Conservation (phyloP, 2,888 invertebrate genomes). For the Rotaria macrura region DNA sequence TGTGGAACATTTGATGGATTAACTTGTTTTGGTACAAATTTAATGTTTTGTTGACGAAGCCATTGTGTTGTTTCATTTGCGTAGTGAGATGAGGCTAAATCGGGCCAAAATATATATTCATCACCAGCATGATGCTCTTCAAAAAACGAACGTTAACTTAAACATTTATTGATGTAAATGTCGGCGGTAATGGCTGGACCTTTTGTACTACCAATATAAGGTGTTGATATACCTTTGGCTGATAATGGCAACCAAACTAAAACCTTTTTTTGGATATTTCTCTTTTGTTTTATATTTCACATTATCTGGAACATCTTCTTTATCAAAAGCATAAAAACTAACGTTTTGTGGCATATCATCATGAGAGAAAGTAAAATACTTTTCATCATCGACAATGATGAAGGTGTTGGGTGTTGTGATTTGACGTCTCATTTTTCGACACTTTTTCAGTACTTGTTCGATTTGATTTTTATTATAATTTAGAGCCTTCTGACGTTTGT, state of each 20-base stretch:
- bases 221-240: not conserved
- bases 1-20: constrained; percentile 18
- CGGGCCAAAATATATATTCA: constrained; percentile 20
- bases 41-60: not conserved
- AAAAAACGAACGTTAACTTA: not conserved
- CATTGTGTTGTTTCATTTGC: not conserved
- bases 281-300: not conserved
- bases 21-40: not conserved
- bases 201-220: not conserved
- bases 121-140: not conserved
- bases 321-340: not conserved
- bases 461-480: not conserved
- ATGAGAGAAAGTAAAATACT: not conserved
- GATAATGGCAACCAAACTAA: not conserved
- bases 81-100: not conserved
- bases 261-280: not conserved
- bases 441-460: not conserved
- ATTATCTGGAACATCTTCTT: not conserved
- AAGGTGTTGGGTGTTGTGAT: not conserved
- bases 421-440: too few species aligned
- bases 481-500: not conserved
- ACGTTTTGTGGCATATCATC: not conserved
- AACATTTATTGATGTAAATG: not conserved
- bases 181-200: not conserved
- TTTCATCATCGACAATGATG: not conserved